Base-by-base conservation (phyloP, 2,113 vertebrate species). In the Tupaia chinensis region DNA sequence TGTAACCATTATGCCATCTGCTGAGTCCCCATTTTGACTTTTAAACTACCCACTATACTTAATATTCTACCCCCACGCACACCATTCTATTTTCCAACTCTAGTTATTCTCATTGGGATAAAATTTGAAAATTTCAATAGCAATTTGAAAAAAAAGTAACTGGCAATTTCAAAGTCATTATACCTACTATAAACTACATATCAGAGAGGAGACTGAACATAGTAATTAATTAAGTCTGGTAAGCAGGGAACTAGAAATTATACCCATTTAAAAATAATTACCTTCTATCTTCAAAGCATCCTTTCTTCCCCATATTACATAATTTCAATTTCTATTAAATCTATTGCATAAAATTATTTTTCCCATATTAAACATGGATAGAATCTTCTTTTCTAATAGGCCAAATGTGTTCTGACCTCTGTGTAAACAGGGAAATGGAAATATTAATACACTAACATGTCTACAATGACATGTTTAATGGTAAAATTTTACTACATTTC, bases 211-310 rank as follows among this genome's bases (percentile, higher is more conserved):
- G 7, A 11, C 60, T 44, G 44, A 54, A 20, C 32, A 82, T 20
- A 61, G 56, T 32, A 58, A 90, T 83, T 93, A 95, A 97, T 89
- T 73, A 93, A 94, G 65, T 29, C 70, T 60, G 63, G 5, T 81
- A 87, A 92, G 34, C 54, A 65, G 56, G 60, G 60, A 94, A 4
- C 19, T 56, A 87, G 76, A 82, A 83, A 73, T 95, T 89, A 89
- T n/a, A 68, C 17, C 27, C 5, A 82, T 58, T 96, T 89, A 15
- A 15, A 93, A 94, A 34, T 91, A 90, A 81, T 87, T 89, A 88
- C 2, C 56, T 89, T 69, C 15, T 66, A 66, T 66, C 69, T 93
- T 93, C 93, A 95, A 94, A 91, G 54, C 13, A 70, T 63, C 53
- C 54, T 79, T 92, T 70, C 34, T 44, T 72, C 32, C 16, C 34